Evolutionary conservation across 2,888 invertebrate species (phyloP).

Genomic region (Diabrotica balteata): DNA sequence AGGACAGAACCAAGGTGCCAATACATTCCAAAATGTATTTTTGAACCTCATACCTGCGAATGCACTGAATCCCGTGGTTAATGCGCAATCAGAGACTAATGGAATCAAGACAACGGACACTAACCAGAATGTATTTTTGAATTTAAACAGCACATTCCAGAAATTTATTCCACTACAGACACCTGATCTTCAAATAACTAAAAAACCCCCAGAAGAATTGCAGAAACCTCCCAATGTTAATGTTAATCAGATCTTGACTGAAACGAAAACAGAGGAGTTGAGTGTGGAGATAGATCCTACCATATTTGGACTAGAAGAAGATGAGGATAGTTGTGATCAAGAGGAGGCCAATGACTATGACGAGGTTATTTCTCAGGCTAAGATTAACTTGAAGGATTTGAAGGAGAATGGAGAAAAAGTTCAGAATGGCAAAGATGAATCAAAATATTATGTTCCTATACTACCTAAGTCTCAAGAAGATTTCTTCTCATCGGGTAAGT

Average conservation of each 20-base stretch:
- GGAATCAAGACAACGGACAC: constrained; percentile 47
- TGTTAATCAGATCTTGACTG: constrained; percentile 49
- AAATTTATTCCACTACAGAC: constrained; percentile 46
- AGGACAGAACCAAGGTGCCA: constrained; percentile 45
- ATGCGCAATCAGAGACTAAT: constrained; percentile 29
- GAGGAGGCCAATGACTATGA: constrained; percentile 51
- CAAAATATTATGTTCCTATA: constrained; percentile 45
- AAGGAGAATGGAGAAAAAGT: constrained; percentile 41
- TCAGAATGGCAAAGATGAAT: constrained; percentile 42
- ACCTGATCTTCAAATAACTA: constrained; percentile 30
- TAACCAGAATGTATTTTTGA: constrained; percentile 55
- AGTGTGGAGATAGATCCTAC: constrained; percentile 58
- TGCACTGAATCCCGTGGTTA: constrained; percentile 37
- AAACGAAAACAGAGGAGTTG: constrained; percentile 55
- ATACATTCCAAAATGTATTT: constrained; percentile 54
- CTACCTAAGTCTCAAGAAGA: constrained; percentile 45
- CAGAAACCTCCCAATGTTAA: constrained; percentile 40
- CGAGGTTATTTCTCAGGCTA: constrained; percentile 50
- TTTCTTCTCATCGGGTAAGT: constrained; percentile 48
- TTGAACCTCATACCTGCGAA: constrained; percentile 54
- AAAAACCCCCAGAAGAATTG: constrained; percentile 15
- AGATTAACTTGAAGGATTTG: constrained; percentile 43
- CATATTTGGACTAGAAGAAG: constrained; percentile 48
- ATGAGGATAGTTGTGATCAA: constrained; percentile 39
- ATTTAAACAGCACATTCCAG: constrained; percentile 53